These are phyloP conservation scores for Drosophila parabipectinata DNA, from an alignment of 1,140 invertebrate species.

Conservation along the genomic window DNA sequence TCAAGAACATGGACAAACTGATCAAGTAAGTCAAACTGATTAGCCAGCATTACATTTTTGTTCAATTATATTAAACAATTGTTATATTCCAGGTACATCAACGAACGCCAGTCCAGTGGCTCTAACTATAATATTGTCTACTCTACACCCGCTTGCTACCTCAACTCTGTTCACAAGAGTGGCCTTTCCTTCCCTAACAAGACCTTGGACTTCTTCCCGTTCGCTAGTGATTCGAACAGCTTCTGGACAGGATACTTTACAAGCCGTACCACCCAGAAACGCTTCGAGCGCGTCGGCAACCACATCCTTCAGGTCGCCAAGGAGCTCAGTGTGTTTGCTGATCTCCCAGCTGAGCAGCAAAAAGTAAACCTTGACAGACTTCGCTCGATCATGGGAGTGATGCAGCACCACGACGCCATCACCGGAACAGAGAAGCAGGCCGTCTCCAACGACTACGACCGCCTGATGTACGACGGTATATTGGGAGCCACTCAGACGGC, in stretches of 20 bases:
- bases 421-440: slow-evolving; percentile 96
- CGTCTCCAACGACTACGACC: slow-evolving; percentile 93
- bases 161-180: slow-evolving; percentile 91
- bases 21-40: slow-evolving; percentile 88
- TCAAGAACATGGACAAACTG: slow-evolving; percentile 94
- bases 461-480: slow-evolving; percentile 60
- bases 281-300: slow-evolving; percentile 91
- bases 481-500: slow-evolving; percentile 39
- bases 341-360: slow-evolving; percentile 26
- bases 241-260: slow-evolving; percentile 99
- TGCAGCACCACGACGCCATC: slow-evolving; percentile 96
- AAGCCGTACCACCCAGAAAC: slow-evolving; percentile 93
- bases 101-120: slow-evolving; percentile 86
- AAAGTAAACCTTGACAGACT: slow-evolving; percentile 71
- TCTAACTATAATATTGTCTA: slow-evolving; percentile 85
- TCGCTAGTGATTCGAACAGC: slow-evolving; percentile 91
- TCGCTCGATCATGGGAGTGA: slow-evolving; percentile 88
- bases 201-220: slow-evolving; percentile 95
- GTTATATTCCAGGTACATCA: slow-evolving; percentile 65
- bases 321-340: slow-evolving; percentile 85
- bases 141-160: slow-evolving; percentile 95
- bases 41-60: too few species aligned
- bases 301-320: slow-evolving; percentile 90
- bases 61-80: neutral
- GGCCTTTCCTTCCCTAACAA: slow-evolving; percentile 89